Evolutionary conservation across 2,113 vertebrate genomes (phyloP), one percentile per base, ranked within the genome.

Genomic region (Cynopterus brachyotis): DNA sequence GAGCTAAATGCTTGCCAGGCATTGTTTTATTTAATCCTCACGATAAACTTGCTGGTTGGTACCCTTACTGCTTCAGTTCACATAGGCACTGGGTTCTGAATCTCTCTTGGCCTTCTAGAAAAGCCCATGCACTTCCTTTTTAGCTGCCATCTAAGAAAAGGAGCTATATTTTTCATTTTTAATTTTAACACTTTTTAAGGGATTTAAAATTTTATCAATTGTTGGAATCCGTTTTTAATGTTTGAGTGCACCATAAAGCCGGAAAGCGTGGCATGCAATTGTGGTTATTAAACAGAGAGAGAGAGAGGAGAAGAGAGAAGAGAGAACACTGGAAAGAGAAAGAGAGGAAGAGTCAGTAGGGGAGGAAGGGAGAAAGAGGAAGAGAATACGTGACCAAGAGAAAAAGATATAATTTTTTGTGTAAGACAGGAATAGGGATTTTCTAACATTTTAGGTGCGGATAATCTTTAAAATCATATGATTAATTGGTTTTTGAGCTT

Each of bases 401-500:
- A 88, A 96, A 79, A 83, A 40, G 37, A 30, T 42, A 37, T 20
- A 42, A 37, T 28, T 28, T 62, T 32, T 82, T 11, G 15, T 28
- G 12, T 50, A 26, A 62, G 19, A 57, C 24, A 83, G 9, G 19
- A 59, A 45, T 69, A 59, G 45, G 64, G 72, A 50, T 73, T 96
- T 83, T 87, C 79, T 84, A 60, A 87, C 72, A 72, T 66, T 93
- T 89, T 81, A 69, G 32, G 22, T 42, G 20, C n/a, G 91, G 92
- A 60, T n/a, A 92, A 69, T 82, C 35, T 57, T 96, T 89, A 86
- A 95, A 98, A 89, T 53, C 8, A 42, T 66, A 22, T 45, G 53
- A 82, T 67, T 95, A 93, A 91, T 96, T 96, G 92, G 26, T 66
- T 92, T 64, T 70, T 96, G 66, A 87, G 1, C 5, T 93, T 98